Evolutionary conservation across 1,140 invertebrate species (phyloP), one percentile per base, ranked within the genome.

Genomic region (Pectinophora gossypiella): DNA sequence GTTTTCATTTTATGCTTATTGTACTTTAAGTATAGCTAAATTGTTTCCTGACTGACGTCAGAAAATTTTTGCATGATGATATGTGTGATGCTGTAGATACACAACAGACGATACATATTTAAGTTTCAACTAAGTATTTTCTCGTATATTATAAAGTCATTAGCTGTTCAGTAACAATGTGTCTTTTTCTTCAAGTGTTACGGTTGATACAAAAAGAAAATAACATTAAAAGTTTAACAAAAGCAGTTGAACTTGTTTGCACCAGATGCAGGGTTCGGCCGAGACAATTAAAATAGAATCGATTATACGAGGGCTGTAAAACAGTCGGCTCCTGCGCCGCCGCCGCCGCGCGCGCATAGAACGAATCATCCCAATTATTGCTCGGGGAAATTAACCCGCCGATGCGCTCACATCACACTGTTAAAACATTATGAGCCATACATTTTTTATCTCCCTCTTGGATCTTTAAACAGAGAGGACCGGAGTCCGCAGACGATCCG

Each of bases 371-470:
- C 65, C 73, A 83, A 85, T 81, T 80, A 85, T 75, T 69, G 75
- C 64, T 64, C 68, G 56, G 69, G 68, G 68, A 79, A 82, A 84
- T 82, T 77, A 85, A 81, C 42, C 36, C 12, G 16, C 60, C 59
- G 72, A 64, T 66, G 72, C 73, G 60, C 61, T 75, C 72, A 72
- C 74, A 72, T 68, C 68, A 66, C 68, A 75, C 76, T 73, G 75
- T 86, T 86, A 81, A 83, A 85, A 86, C 73, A 77, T 85, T 85
- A 85, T 74, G 78, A 76, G 70, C 76, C 65, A 75, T 81, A 80
- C 75, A 64, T 81, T 74, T 83, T 80, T 83, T 85, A 86, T 84
- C 80, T 80, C 68, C 67, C 61, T 58, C 46, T 67, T 56, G 68
- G 64, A 81, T 79, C 78, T 80, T 68, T 66, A 75, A 76, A 68